A percentile compares a stretch with the other conserved stretches of the same genome.
These are phyloP conservation scores for Haliclona indistincta DNA, from an alignment of 37 sponge, comb jelly and placozoan species.

Conservation along the genomic window DNA sequence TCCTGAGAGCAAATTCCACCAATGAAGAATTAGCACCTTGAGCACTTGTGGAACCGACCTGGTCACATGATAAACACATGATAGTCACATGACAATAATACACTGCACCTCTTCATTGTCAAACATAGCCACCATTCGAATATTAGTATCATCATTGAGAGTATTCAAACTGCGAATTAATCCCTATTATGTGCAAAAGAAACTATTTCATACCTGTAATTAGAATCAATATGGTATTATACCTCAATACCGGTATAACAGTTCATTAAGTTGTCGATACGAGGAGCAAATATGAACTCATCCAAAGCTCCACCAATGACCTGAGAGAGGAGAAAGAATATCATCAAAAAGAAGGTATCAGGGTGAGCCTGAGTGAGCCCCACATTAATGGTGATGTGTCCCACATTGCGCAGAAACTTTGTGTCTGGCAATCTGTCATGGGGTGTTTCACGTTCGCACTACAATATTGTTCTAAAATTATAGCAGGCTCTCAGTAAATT, in stretches of 20 bases:
- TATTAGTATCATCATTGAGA: conserved; percentile 59
- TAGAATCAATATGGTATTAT: not conserved
- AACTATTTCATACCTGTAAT: not conserved
- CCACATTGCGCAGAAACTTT: too few relatives aligned
- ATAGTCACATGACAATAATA: not conserved
- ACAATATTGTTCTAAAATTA: too few relatives aligned
- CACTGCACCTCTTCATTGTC: conserved; percentile 92
- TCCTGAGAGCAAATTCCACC: conserved; percentile 68
- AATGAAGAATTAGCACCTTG: conserved; percentile 90
- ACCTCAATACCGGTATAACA: conserved; percentile 86
- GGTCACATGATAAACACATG: too few relatives aligned
- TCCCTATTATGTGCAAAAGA: conserved; percentile 31
- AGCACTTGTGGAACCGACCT: conserved; percentile 88
- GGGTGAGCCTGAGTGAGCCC: too few relatives aligned
- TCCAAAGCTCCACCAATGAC: conserved; percentile 78
- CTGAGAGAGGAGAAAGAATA: conserved; percentile 17
- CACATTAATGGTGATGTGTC: too few relatives aligned
- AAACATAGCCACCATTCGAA: conserved; percentile 80
- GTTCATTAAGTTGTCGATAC: conserved; percentile 94
- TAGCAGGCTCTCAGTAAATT: too few relatives aligned
- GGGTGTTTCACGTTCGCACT: too few relatives aligned
- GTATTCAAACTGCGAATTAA: conserved; percentile 42
- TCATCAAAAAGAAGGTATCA: too few relatives aligned
- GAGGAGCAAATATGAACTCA: conserved; percentile 94
- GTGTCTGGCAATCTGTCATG: too few relatives aligned